Base-by-base conservation (phyloP, 2,888 invertebrate species). In the Cheilosia vulpina region DNA sequence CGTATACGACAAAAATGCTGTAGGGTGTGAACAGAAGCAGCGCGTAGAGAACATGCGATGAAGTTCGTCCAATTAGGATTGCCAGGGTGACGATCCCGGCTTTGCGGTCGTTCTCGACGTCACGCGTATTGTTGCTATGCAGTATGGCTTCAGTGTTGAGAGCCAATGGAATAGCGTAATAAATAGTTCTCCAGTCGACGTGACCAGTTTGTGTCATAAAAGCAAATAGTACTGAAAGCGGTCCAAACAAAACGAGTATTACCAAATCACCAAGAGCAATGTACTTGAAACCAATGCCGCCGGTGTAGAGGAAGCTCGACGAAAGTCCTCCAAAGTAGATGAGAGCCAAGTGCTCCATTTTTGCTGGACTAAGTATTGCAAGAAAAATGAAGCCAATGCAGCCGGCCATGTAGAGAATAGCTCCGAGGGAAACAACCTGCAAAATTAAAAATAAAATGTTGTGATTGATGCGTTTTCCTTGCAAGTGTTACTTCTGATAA, bases 291-390 rank as follows among this genome's bases (percentile, higher is more conserved):
- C 98, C 98, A 88, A 98, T 96, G 60, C 98, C 98, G 76, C 98
- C 98, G 1, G 98, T 98, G 90, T 98, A 98, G n/a, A 98, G 93
- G 92, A 98, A 98, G 87, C 98, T 98, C 69, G 98, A 97, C 31
- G 98, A 98, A 71, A 98, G 92, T 1, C 98, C 98, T 73, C 98
- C 98, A 93, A 98, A 98, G 91, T 98, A 98, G 0, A 98, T 97
- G 58, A 98, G 93, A 6, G 98, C 98, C 88, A 98, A 93, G 91
- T 98, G 98, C 92, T 98, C 98, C 96, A 98, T 97, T 92, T 96
- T 96, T 0, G 98, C 98, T 13, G 97, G 97, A 68, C 98, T 98
- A 78, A 97, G 93, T 81, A 94, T 93, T 0, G 96, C 95, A 76
- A 97, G 92, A 11, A 96, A 92, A 58, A 97, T 95, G 91, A 97